Evolutionary conservation across 2,113 vertebrate genomes (phyloP), one percentile per base, ranked within the genome.

Genomic region (Pelobates fuscus): DNA sequence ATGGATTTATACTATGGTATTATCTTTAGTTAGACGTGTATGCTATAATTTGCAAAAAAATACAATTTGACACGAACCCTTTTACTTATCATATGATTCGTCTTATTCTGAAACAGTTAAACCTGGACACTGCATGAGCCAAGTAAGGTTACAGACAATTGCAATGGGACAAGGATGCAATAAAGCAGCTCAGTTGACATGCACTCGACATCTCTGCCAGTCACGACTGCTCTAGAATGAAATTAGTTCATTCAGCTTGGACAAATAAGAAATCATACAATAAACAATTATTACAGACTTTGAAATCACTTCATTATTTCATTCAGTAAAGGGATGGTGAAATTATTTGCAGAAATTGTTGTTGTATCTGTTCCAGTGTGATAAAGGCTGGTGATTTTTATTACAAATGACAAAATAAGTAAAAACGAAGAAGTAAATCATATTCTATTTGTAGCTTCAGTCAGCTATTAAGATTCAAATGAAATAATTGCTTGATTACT

Each of bases 401-500:
- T 63, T 63, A 63, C 32, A 14, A 37, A 27, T 63, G 29, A 65
- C 30, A 43, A 24, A 23, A 43, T 43, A 14, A 26, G 23, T 26
- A 27, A 59, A 17, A 2, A 20, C 23, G 21, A 43, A 25, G 20
- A 43, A 15, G 60, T 17, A 10, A 65, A 41, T 65, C 32, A 43
- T 21, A 65, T 65, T 43, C 62, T 65, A 21, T 20, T 65, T 68
- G 49, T 30, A 32, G 66, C 5, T 6, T 12, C 24, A 20, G n/a
- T 68, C 24, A 25, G 46, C 27, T 55, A 68, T 8, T 21, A 15
- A 17, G 26, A 54, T 21, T 32, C 8, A 54, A 55, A 32, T 55
- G 3, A 55, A 55, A 15, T 49, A 46, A 67, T 20, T n/a, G 27
- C 49, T 68, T 68, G 27, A 55, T 68, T 68, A 55, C 26, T 68